Evolutionary conservation across 2,113 vertebrate genomes (phyloP).

Genomic region (Microtus pennsylvanicus): DNA sequence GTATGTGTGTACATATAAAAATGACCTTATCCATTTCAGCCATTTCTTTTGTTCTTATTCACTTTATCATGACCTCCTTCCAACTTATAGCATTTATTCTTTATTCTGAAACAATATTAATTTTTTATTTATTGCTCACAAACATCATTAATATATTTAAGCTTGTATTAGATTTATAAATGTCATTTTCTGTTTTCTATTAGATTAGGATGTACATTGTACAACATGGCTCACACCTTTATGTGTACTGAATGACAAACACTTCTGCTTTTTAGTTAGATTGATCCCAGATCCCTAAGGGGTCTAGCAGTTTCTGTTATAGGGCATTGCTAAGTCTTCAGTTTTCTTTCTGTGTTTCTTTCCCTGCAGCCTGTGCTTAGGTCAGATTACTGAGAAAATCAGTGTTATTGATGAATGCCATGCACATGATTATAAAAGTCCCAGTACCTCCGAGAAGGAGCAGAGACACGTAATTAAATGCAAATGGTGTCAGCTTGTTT

Average conservation of each 20-base stretch:
- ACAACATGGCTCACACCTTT: not conserved
- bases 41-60: not conserved
- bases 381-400: constrained; percentile 68
- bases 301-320: not conserved
- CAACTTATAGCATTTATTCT: not conserved
- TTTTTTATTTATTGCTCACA: constrained; percentile 33
- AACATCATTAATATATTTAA: constrained; percentile 38
- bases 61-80: not conserved
- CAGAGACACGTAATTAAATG: constrained; percentile 54
- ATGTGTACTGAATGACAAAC: constrained; percentile 27
- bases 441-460: constrained; percentile 46
- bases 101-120: not conserved
- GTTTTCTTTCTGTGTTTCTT: constrained; percentile 39
- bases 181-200: constrained; percentile 1
- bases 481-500: constrained; percentile 55
- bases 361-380: constrained; percentile 4
- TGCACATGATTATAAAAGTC: constrained; percentile 33
- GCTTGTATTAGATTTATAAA: constrained; percentile 47
- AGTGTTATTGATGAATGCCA: constrained; percentile 62
- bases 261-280: not conserved
- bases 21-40: not conserved
- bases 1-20: not conserved
- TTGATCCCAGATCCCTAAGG: not conserved
- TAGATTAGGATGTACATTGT: not conserved
- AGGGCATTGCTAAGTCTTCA: not conserved